Base-by-base conservation (phyloP, 1,140 invertebrate species). In the Drosophila littoralis region DNA sequence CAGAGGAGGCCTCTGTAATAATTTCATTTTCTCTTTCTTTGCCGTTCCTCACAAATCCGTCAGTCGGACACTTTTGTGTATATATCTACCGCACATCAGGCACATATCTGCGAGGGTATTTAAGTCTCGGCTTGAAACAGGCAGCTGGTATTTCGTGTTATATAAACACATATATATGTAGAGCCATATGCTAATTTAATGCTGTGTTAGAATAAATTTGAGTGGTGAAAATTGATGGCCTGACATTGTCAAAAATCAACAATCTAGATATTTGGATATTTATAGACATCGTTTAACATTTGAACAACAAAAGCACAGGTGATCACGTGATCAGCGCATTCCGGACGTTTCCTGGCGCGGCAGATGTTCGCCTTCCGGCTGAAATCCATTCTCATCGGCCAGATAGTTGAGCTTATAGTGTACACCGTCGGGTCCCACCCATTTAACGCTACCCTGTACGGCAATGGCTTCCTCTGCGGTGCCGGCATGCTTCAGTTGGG, bases 371-470 rank as follows among this genome's bases (percentile, higher is more conserved):
- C 94, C 95, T 63, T 93, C 73, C 5, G 96, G 94, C 64, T 94
- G 94, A 93, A 96, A 97, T 5, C 96, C 96, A 69, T 96, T 95
- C 89, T 96, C 95, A 82, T 96, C 95, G 28, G 96, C 96, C 38
- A 94, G 88, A 92, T 95, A 96, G 42, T 93, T 95, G 12, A 96
- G 92, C 3, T 93, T 93, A 68, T 95, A 94, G 6, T 93, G 93
- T 10, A 93, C 93, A 6, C 95, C 96, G 83, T 96, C 95, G n/a
- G 94, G 93, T 22, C 93, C 94, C 2, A 94, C 92, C 92, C 95
- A 96, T 52, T 93, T 94, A 93, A 95, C 96, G 15, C 93, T 93
- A 38, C 96, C 96, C 75, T 94, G 93, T 9, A 95, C 95, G 0
- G 91, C 91, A 1, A 95, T 91, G 6, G 93, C 93, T 78, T 94